Percentiles rank a stretch among this genome's conserved stretches.
These are phyloP conservation scores for Drosophila meridionalis DNA, from an alignment of 2,888 invertebrate species.

Conservation along the genomic window DNA sequence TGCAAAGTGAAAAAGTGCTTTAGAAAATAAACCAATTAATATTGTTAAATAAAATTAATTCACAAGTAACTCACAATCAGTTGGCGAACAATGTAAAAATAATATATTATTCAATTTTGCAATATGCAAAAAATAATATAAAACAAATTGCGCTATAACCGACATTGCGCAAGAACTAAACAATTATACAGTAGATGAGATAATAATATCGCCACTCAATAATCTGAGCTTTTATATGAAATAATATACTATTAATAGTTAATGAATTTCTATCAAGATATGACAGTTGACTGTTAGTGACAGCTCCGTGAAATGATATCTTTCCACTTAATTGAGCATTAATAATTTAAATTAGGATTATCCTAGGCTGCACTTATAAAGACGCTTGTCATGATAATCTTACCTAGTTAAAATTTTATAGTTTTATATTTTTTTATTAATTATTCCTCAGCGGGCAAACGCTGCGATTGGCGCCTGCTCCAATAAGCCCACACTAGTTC, in stretches of 20 bases:
- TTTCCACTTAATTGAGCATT: constrained; percentile 20
- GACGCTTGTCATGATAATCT: background rate
- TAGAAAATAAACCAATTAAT: background rate
- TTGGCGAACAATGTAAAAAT: constrained; percentile 38
- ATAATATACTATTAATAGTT: background rate
- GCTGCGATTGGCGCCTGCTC: background rate
- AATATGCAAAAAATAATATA: constrained; percentile 61
- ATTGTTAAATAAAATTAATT: background rate
- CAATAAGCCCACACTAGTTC: constrained; percentile 60
- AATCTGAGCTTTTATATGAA: constrained; percentile 48
- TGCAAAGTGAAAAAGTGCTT: constrained; percentile 62
- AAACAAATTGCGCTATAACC: constrained; percentile 50
- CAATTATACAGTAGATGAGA: constrained; percentile 34
- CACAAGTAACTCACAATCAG: constrained; percentile 33
- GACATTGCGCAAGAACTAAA: constrained; percentile 19
- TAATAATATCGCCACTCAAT: constrained; percentile 6
- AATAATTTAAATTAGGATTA: background rate
- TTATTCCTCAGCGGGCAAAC: background rate
- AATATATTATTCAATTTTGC: constrained; percentile 47
- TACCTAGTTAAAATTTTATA: constrained; percentile 11
- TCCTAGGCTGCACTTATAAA: background rate
- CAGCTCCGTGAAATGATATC: constrained; percentile 3
- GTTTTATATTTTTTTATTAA: background rate
- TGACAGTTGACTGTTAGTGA: constrained; percentile 20
- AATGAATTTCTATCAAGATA: constrained; percentile 7